These are phyloP conservation scores for Phylloscopus whistleri DNA, from an alignment of 2,113 vertebrate genomes.

Conservation along the genomic window DNA sequence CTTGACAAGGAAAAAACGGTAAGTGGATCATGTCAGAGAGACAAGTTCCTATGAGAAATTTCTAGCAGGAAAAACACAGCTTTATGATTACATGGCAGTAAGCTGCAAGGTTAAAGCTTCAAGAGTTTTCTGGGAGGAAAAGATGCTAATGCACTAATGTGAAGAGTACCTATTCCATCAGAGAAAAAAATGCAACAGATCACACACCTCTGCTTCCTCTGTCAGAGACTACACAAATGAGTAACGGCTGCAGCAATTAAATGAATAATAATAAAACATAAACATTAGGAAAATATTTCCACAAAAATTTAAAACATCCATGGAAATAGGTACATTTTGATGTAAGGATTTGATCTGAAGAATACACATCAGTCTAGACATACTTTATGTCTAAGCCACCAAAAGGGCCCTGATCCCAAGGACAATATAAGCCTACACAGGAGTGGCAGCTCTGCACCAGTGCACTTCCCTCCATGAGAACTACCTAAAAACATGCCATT, in stretches of 20 bases:
- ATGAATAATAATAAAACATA: neutral
- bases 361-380: neutral
- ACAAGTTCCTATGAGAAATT: conserved; percentile 30
- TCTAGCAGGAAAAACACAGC: conserved; percentile 34
- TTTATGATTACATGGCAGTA: neutral
- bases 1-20: conserved; percentile 27
- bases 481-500: neutral
- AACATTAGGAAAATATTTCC: neutral
- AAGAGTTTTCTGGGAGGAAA: neutral
- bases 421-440: neutral
- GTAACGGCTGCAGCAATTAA: neutral
- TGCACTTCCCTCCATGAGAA: accelerated
- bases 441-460: neutral
- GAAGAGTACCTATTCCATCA: neutral
- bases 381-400: neutral
- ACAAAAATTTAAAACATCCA: neutral
- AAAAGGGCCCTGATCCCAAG: neutral
- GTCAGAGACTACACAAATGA: neutral
- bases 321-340: neutral
- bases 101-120: neutral
- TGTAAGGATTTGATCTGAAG: neutral
- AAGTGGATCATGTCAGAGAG: conserved; percentile 49
- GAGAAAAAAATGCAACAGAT: neutral
- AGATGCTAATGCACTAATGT: neutral
- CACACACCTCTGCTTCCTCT: neutral